Percentiles rank a stretch among this genome's conserved stretches.
Evolutionary conservation across 2,113 vertebrate genomes (phyloP).

Genomic region (Anser cygnoides): DNA sequence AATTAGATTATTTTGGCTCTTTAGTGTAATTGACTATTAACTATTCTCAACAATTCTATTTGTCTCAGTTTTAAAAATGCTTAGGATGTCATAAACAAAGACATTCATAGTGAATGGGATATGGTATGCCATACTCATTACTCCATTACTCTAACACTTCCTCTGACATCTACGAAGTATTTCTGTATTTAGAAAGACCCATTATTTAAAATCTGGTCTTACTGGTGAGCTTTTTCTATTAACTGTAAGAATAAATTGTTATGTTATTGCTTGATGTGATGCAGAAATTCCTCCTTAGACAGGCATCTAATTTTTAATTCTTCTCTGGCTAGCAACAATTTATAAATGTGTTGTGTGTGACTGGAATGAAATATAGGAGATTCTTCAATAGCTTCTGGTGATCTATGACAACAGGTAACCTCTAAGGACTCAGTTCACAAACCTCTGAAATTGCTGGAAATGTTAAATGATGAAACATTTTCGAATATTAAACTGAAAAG

Average conservation of each 20-base stretch:
- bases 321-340: background rate
- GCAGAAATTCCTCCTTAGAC: background rate
- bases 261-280: background rate
- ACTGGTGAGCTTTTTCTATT: background rate
- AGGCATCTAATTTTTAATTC: background rate
- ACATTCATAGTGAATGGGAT: background rate
- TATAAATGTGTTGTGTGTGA: background rate
- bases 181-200: no score
- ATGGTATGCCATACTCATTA: background rate
- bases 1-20: background rate
- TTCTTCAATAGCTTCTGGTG: background rate
- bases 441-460: background rate
- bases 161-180: background rate
- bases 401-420: background rate
- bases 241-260: background rate
- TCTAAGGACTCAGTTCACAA: background rate
- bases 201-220: background rate
- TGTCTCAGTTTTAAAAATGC: background rate
- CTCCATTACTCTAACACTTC: background rate
- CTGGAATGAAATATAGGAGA: background rate
- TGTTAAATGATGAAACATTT: background rate
- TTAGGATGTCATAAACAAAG: background rate
- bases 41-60: background rate
- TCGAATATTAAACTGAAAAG: background rate
- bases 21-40: background rate